Conservation (phyloP, 2,888 invertebrate genomes). For the Odiellus spinosus region DNA sequence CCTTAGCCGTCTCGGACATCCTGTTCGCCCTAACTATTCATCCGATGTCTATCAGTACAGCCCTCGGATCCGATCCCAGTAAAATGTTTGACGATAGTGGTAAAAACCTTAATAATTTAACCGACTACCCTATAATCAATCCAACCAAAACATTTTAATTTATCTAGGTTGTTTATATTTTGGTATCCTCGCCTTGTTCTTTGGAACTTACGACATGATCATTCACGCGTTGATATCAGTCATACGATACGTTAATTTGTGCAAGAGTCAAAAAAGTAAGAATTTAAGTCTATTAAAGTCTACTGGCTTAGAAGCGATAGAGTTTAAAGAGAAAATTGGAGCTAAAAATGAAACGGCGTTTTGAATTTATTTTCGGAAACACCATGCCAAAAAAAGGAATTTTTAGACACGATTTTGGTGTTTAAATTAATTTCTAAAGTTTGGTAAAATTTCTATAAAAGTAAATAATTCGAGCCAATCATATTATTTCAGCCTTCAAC, state of each 20-base stretch:
- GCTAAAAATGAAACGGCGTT: no score
- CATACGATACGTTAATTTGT: slow-evolving; percentile 16
- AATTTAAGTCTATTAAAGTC: no score
- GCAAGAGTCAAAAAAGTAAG: slow-evolving; percentile 15
- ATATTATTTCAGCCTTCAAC: no score
- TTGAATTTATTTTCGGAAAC: no score
- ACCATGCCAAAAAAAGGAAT: no score
- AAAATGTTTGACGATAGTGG: slow-evolving; percentile 10
- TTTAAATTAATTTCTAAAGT: no score
- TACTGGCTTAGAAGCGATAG: no score
- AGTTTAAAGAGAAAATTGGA: no score
- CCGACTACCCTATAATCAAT: neutral
- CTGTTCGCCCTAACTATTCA: slow-evolving; percentile 17
- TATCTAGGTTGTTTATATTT: slow-evolving; percentile 17
- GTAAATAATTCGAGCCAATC: no score
- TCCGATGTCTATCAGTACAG: slow-evolving; percentile 17
- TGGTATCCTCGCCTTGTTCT: slow-evolving; percentile 18
- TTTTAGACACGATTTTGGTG: no score
- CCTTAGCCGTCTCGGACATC: slow-evolving; percentile 18
- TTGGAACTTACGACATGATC: slow-evolving; percentile 18
- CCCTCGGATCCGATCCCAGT: slow-evolving; percentile 13
- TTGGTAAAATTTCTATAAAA: no score
- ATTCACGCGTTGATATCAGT: slow-evolving; percentile 17
- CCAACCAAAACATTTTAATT: neutral
- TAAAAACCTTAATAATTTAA: neutral